Conservation (phyloP, 2,113 vertebrate genomes). For the Megaceryle torquata region DNA sequence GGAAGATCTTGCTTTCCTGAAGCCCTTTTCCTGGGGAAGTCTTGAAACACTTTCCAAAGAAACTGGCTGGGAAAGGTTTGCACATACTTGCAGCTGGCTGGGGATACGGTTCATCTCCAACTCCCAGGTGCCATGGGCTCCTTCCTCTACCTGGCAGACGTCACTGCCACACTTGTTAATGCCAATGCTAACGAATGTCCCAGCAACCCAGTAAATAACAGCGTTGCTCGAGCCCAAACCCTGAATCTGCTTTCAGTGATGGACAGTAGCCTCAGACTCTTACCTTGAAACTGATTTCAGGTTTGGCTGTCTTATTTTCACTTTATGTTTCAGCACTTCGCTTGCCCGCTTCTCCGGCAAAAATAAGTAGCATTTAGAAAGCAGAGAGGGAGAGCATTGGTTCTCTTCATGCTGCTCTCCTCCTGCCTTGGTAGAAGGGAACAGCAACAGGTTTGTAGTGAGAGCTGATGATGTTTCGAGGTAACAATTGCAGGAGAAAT, state of each 20-base stretch:
- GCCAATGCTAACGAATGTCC: not conserved
- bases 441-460: not conserved
- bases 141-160: not conserved
- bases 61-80: not conserved
- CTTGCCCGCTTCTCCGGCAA: not conserved
- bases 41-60: not conserved
- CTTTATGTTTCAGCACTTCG: accelerated
- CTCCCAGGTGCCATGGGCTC: not conserved
- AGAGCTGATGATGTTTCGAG: not conserved
- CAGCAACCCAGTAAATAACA: not conserved
- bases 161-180: not conserved
- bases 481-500: not conserved
- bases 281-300: not conserved
- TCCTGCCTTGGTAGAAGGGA: not conserved
- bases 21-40: not conserved
- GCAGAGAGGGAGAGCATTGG: not conserved
- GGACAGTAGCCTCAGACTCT: not conserved
- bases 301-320: not conserved
- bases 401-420: not conserved
- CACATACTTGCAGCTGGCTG: not conserved
- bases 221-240: not conserved
- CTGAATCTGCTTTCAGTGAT: not conserved
- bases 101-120: not conserved
- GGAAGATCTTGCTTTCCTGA: not conserved
- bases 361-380: not conserved